phyloP scores from a whole-genome alignment of 2,113 vertebrate species.

The Thermophis baileyi region DNA sequence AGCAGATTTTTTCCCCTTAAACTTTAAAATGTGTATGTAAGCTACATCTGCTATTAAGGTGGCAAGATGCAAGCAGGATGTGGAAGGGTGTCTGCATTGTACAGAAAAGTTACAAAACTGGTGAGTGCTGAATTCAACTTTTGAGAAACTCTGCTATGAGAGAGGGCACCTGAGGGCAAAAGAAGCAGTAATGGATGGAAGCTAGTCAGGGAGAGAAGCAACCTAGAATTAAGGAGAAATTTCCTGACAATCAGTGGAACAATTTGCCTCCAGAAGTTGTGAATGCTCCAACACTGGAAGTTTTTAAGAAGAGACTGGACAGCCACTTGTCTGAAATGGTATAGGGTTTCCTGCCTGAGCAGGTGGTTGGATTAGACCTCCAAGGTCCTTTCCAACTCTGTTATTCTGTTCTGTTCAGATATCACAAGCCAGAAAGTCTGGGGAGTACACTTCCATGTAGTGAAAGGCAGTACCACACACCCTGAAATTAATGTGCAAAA shows the following conservation, averaged over 20 bases:
- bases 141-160: neutral
- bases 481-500: neutral
- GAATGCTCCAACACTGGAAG: too few relatives aligned
- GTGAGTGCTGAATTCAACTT: neutral
- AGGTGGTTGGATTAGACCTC: too few relatives aligned
- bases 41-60: neutral
- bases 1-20: slow-evolving; percentile 35
- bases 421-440: neutral
- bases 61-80: neutral
- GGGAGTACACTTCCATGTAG: neutral
- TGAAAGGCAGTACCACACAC: neutral
- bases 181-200: too few relatives aligned
- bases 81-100: neutral
- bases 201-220: too few relatives aligned
- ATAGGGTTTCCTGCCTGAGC: too few relatives aligned
- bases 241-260: too few relatives aligned
- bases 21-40: neutral
- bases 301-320: too few relatives aligned
- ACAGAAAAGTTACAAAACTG: neutral
- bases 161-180: too few relatives aligned
- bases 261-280: too few relatives aligned
- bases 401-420: neutral
- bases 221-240: too few relatives aligned
- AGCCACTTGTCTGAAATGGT: too few relatives aligned
- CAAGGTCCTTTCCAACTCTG: too few relatives aligned